These are phyloP conservation scores for Deroptyus accipitrinus DNA, from an alignment of 2,113 vertebrate species.

Conservation along the genomic window DNA sequence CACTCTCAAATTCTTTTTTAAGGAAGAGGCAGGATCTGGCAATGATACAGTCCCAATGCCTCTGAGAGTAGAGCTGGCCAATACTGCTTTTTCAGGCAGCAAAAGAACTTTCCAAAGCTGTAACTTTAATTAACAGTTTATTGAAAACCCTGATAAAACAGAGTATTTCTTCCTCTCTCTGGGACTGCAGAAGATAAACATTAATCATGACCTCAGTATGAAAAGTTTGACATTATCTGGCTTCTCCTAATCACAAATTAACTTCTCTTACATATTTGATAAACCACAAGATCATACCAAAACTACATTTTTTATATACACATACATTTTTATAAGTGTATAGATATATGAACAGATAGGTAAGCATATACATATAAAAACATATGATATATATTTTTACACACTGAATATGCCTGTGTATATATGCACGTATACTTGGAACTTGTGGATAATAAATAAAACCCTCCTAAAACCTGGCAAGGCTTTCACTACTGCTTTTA, in stretches of 20 bases:
- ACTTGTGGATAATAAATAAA: background rate
- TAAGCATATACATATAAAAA: background rate
- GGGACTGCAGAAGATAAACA: background rate
- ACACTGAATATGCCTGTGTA: background rate
- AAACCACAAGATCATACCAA: background rate
- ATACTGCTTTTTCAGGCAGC: background rate
- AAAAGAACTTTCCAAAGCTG: background rate
- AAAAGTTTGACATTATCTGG: background rate
- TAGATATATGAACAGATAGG: background rate
- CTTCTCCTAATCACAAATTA: background rate
- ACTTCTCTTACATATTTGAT: background rate
- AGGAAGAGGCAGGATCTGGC: background rate
- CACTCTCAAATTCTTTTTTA: background rate
- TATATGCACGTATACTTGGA: background rate
- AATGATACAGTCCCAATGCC: background rate
- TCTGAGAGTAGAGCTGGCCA: background rate
- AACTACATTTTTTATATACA: background rate
- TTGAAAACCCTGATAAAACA: background rate
- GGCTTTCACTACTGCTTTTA: background rate
- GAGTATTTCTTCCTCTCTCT: background rate
- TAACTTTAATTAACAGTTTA: slow-evolving; percentile 8
- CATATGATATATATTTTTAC: background rate
- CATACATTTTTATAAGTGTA: background rate
- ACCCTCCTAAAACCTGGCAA: background rate
- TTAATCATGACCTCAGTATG: background rate